These are phyloP conservation scores for Ganaspis brasiliensis DNA, from an alignment of 2,888 invertebrate species.

Conservation along the genomic window DNA sequence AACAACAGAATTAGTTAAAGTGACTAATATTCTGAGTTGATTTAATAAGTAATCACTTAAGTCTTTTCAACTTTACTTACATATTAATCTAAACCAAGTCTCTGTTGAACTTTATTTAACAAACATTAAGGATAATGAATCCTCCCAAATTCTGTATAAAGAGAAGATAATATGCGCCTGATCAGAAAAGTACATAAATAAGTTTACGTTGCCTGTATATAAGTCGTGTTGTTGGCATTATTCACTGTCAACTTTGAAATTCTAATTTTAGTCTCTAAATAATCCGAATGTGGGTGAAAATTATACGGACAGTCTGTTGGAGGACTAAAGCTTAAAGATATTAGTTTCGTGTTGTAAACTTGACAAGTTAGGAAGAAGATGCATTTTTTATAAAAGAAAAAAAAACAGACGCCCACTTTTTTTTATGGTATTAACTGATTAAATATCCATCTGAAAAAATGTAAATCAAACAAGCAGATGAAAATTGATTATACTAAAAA, in stretches of 20 bases:
- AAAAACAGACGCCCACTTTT: not conserved
- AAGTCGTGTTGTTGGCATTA: not conserved
- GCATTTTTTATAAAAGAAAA: not conserved
- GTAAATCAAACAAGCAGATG: not conserved
- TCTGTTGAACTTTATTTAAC: not conserved
- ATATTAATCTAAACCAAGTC: too few species aligned
- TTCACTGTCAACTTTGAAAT: conserved; percentile 41
- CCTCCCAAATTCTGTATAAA: not conserved
- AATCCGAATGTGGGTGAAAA: conserved; percentile 25
- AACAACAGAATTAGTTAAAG: too few species aligned
- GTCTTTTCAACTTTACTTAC: too few species aligned
- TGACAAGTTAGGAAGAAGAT: conserved; percentile 2
- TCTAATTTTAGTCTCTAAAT: conserved; percentile 34
- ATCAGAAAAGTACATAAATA: conserved; percentile 6
- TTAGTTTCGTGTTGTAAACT: conserved; percentile 22
- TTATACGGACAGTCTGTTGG: not conserved
- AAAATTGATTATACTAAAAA: too few species aligned
- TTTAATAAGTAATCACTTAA: too few species aligned
- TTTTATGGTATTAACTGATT: not conserved
- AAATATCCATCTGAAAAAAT: not conserved
- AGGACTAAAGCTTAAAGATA: not conserved
- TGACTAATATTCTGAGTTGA: too few species aligned
- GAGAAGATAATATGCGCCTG: not conserved
- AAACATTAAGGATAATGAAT: conserved; percentile 12
- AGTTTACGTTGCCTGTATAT: conserved; percentile 8